Conservation (phyloP, 2,113 vertebrate species). For the Lathamus discolor region DNA sequence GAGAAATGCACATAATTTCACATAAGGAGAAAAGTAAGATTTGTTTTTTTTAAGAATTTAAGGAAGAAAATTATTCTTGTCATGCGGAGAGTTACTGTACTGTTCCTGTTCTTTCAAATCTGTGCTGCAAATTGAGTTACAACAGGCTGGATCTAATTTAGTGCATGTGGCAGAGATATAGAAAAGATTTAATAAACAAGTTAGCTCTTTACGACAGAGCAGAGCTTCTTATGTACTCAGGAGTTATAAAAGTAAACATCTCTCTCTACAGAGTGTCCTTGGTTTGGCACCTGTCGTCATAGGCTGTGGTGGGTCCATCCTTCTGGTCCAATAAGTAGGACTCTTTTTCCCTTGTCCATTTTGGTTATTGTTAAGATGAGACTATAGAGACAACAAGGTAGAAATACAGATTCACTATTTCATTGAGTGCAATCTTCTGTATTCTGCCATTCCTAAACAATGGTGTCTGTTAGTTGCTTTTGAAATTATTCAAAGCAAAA, state of each 20-base stretch:
- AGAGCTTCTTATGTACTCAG: not conserved
- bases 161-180: not conserved
- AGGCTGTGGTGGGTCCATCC: not conserved
- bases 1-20: not conserved
- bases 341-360: not conserved
- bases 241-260: not conserved
- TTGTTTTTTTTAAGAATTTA: rapidly evolving
- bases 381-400: not conserved
- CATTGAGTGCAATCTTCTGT: not conserved
- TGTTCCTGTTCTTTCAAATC: not conserved
- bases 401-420: not conserved
- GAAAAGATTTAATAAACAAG: not conserved
- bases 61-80: not conserved
- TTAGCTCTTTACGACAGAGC: not conserved
- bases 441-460: not conserved
- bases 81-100: not conserved
- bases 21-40: not conserved
- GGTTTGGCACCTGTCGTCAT: not conserved
- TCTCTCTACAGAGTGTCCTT: not conserved
- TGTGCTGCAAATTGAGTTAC: not conserved
- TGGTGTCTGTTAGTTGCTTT: not conserved
- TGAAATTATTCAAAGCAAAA: not conserved
- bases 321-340: not conserved
- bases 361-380: not conserved
- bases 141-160: not conserved